Evolutionary conservation across 2,888 invertebrate genomes (phyloP).

Genomic region (Stenchaetothrips biformis): DNA sequence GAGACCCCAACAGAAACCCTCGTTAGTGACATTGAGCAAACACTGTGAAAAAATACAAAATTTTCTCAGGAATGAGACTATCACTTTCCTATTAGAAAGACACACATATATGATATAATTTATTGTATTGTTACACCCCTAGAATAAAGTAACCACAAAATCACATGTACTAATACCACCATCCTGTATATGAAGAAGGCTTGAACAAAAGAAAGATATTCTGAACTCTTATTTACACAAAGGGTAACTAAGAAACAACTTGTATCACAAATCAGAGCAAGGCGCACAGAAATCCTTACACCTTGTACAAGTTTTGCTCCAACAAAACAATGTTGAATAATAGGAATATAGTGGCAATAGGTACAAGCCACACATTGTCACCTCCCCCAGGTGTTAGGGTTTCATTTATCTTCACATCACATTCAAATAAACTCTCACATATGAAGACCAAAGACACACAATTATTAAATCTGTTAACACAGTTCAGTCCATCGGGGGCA

Average conservation of each 20-base stretch:
- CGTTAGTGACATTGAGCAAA: slow-evolving; percentile 14
- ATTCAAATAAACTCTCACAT: no score
- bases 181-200: no score
- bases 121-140: not conserved
- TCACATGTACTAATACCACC: not conserved
- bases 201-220: not conserved
- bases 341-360: no score
- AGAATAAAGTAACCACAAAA: not conserved
- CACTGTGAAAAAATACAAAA: slow-evolving; percentile 1
- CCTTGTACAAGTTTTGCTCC: not conserved
- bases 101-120: not conserved
- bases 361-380: no score
- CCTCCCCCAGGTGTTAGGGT: no score
- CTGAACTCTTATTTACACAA: slow-evolving; percentile 1
- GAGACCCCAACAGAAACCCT: no score
- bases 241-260: slow-evolving; percentile 22
- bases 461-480: no score
- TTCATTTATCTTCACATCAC: no score
- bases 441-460: no score
- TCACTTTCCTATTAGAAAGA: not conserved
- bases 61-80: not conserved
- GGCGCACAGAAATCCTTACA: not conserved
- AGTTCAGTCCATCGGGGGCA: no score
- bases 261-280: slow-evolving; percentile 10
- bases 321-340: no score